These are phyloP conservation scores for Leptosomus discolor DNA, from an alignment of 2,113 vertebrate genomes.

Conservation along the genomic window DNA sequence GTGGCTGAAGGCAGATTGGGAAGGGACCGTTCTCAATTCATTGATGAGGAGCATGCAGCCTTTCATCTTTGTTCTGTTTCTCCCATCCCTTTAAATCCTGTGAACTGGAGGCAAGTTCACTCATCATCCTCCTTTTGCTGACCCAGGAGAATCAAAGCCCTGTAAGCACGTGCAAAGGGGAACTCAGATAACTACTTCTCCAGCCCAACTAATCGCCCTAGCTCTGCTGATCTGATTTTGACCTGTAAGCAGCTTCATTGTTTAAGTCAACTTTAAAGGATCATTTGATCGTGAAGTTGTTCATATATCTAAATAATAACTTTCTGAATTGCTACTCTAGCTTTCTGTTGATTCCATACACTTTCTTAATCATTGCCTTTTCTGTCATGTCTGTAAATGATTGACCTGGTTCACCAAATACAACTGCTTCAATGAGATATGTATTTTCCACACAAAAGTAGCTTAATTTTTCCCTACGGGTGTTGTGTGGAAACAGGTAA, in stretches of 20 bases:
- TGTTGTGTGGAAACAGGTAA: not conserved
- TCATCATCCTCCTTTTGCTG: not conserved
- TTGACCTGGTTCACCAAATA: not conserved
- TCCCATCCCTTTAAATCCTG: not conserved
- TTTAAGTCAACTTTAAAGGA: not conserved
- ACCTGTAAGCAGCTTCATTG: not conserved
- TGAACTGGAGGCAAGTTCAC: not conserved
- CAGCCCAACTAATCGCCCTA: not conserved
- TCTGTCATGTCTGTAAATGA: not conserved
- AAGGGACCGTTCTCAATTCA: not conserved
- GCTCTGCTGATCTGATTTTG: not conserved
- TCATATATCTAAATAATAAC: not conserved
- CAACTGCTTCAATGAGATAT: not conserved
- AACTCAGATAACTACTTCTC: not conserved
- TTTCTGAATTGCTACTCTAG: not conserved
- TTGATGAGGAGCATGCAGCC: not conserved
- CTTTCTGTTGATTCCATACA: not conserved
- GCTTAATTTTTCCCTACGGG: not conserved
- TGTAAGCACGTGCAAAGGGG: not conserved
- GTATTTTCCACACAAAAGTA: not conserved
- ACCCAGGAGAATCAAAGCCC: not conserved
- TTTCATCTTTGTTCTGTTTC: not conserved
- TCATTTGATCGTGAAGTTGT: not conserved
- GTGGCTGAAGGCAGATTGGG: not conserved
- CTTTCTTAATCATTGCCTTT: not conserved